phyloP scores from a whole-genome alignment of 2,888 invertebrate genomes.

The Drosophila diplacantha region DNA sequence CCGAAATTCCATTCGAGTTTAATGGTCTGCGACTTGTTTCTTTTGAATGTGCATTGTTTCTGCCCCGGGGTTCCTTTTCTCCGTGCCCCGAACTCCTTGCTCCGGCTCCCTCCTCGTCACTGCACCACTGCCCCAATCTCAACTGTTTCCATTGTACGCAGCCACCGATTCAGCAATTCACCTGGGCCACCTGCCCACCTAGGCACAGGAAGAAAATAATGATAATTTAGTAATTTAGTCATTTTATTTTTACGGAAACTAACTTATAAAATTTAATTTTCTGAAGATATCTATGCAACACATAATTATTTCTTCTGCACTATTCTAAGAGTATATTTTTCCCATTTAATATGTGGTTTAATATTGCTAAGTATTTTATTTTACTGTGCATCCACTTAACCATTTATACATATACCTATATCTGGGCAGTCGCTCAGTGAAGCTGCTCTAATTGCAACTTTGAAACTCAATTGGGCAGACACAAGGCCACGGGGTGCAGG shows the following conservation, averaged over 20 bases:
- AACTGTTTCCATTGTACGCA: conserved; percentile 62
- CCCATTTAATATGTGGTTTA: not conserved
- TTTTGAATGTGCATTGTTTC: conserved; percentile 61
- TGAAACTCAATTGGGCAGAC: conserved; percentile 67
- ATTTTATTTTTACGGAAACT: too few relatives aligned
- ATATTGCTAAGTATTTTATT: not conserved
- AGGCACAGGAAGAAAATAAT: not conserved
- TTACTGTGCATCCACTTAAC: conserved; percentile 15
- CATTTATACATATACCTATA: not conserved
- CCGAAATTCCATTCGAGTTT: conserved; percentile 37
- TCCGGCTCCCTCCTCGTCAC: not conserved
- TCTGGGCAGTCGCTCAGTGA: conserved; percentile 52
- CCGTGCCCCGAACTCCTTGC: not conserved
- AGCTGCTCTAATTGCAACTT: conserved; percentile 70
- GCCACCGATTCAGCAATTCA: conserved; percentile 16
- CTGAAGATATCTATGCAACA: not conserved
- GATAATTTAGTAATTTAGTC: too few relatives aligned
- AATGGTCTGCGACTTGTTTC: conserved; percentile 67
- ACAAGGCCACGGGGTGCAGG: conserved; percentile 25
- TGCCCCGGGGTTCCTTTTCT: conserved; percentile 9
- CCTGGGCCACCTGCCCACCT: conserved; percentile 18
- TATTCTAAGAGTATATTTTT: not conserved
- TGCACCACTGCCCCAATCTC: conserved; percentile 37
- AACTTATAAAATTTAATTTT: not conserved
- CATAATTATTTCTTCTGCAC: too few relatives aligned